These are phyloP conservation scores for Nephrotoma appendiculata DNA, from an alignment of 2,888 invertebrate species.

Conservation along the genomic window DNA sequence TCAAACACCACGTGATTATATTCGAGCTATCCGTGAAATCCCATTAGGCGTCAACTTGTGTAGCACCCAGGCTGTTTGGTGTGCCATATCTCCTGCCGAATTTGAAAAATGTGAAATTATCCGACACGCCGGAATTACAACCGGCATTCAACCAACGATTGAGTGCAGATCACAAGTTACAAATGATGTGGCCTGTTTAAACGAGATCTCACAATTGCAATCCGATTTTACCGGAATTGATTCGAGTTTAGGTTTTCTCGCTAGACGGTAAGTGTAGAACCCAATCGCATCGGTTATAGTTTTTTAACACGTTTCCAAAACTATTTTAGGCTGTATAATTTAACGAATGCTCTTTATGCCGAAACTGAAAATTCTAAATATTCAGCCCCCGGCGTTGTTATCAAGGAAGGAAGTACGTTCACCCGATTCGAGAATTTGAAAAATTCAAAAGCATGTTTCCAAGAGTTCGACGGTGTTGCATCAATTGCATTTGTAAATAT, in stretches of 20 bases:
- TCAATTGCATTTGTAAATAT: slow-evolving; percentile 46
- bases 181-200: slow-evolving; percentile 38
- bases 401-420: slow-evolving; percentile 32
- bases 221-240: slow-evolving; percentile 46
- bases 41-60: slow-evolving; percentile 13
- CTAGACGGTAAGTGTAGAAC: slow-evolving; percentile 38
- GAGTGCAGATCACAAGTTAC: slow-evolving; percentile 34
- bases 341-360: slow-evolving; percentile 41
- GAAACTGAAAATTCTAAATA: slow-evolving; percentile 37
- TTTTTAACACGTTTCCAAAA: slow-evolving; percentile 4
- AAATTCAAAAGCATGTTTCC: slow-evolving; percentile 45
- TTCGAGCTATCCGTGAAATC: slow-evolving; percentile 14
- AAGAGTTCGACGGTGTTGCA: slow-evolving; percentile 52
- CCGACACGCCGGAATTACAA: slow-evolving; percentile 36
- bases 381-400: slow-evolving; percentile 39
- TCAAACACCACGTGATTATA: slow-evolving; percentile 11
- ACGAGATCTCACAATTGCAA: slow-evolving; percentile 33
- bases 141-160: slow-evolving; percentile 45
- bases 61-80: slow-evolving; percentile 37
- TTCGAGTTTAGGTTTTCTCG: slow-evolving; percentile 47
- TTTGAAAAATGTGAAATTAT: slow-evolving; percentile 46
- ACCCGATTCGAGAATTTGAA: slow-evolving; percentile 40
- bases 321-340: slow-evolving; percentile 36
- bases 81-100: slow-evolving; percentile 39
- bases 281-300: background rate